Conservation (phyloP, 30 jellyfish, hydroid and myxozoan genomes). For the Hydractinia symbiolongicarpus region DNA sequence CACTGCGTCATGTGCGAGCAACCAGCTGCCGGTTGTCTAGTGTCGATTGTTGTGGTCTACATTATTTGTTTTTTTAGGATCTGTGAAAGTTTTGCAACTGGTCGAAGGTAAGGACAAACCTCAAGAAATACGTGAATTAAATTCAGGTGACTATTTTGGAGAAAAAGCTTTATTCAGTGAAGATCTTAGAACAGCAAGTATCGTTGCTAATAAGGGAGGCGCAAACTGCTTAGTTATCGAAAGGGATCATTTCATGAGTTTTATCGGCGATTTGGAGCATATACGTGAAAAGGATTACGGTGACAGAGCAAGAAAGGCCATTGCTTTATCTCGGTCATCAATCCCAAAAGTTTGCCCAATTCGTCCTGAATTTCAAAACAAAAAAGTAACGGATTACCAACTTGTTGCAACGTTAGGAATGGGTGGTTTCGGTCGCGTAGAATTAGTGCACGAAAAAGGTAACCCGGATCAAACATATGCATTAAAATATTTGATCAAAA, state of each 20-base stretch:
- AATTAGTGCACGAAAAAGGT: slow-evolving; percentile 73
- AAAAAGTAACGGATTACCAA: slow-evolving; percentile 50
- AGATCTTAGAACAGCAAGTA: slow-evolving; percentile 95
- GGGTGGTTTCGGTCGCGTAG: slow-evolving; percentile 99
- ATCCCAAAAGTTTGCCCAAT: background rate
- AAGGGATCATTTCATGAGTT: slow-evolving; percentile 71
- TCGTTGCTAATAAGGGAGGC: slow-evolving; percentile 76
- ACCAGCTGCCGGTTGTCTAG: too few relatives aligned
- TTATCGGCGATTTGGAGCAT: slow-evolving; percentile 54
- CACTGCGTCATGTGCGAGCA: too few relatives aligned
- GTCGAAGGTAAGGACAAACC: slow-evolving; percentile 66
- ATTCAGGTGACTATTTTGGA: slow-evolving; percentile 86
- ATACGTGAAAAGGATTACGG: slow-evolving; percentile 82
- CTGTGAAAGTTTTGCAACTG: slow-evolving; percentile 79
- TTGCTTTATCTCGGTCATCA: slow-evolving; percentile 7
- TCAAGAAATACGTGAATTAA: slow-evolving; percentile 67
- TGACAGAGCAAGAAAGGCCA: slow-evolving; percentile 73
- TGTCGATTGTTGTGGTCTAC: background rate
- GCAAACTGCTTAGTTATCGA: slow-evolving; percentile 89
- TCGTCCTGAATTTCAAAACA: slow-evolving; percentile 46
- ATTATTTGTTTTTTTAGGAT: slow-evolving; percentile 7
- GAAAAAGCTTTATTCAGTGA: slow-evolving; percentile 89
- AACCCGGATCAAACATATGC: slow-evolving; percentile 69
- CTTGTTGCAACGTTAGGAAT: slow-evolving; percentile 77
- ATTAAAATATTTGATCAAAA: slow-evolving; percentile 59